Conservation (phyloP, 2,797 vertebrate genomes). For the Cuculus canorus region DNA sequence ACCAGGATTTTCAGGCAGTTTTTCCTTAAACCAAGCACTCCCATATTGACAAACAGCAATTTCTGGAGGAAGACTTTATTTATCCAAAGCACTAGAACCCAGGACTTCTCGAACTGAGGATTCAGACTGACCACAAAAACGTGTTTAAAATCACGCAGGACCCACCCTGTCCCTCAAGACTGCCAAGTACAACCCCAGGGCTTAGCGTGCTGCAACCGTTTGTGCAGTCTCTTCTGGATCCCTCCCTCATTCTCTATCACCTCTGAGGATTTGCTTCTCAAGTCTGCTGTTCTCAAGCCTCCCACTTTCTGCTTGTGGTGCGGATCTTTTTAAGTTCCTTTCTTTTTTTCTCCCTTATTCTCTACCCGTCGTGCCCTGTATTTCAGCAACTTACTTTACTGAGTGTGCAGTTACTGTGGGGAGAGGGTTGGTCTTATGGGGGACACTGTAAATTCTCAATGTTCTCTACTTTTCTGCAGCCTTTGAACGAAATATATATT, state of each 20-base stretch:
- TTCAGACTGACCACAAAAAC: background rate
- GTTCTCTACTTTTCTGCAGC: background rate
- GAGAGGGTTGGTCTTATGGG: background rate
- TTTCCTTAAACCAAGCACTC: background rate
- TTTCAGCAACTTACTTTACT: background rate
- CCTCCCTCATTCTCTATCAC: background rate
- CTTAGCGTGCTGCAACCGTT: background rate
- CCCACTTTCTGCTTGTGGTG: background rate
- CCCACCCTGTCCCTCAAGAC: background rate
- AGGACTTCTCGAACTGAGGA: background rate
- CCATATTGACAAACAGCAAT: background rate
- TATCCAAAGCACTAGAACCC: background rate
- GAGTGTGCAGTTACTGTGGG: background rate
- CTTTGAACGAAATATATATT: background rate
- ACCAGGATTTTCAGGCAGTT: background rate
- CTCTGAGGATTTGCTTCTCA: background rate
- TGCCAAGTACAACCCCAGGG: background rate
- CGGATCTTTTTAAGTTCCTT: background rate
- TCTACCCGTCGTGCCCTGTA: background rate
- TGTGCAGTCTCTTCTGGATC: background rate
- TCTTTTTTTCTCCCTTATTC: background rate
- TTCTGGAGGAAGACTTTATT: background rate
- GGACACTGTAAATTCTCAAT: background rate
- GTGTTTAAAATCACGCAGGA: background rate
- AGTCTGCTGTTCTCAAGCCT: background rate